phyloP scores from a whole-genome alignment of 2,797 vertebrate genomes.

The Tympanoctomys barrerae region DNA sequence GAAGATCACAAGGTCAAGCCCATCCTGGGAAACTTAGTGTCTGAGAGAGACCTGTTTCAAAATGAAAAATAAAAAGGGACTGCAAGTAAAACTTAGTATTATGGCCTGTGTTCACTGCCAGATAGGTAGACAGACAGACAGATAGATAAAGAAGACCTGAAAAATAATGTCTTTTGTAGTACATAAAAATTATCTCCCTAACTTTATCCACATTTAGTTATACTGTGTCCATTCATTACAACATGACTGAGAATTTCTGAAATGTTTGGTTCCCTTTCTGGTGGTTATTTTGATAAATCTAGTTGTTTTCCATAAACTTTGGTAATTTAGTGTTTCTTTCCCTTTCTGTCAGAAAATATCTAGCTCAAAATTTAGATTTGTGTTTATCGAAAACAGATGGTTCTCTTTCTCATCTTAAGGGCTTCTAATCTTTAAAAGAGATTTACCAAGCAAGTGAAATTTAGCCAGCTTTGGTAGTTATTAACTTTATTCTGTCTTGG shows the following conservation, averaged over 20 bases:
- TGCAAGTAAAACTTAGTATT: not conserved
- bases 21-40: not conserved
- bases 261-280: not conserved
- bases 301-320: slow-evolving; percentile 1
- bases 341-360: slow-evolving; percentile 30
- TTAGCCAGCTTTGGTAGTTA: not conserved
- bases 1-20: not conserved
- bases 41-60: not conserved
- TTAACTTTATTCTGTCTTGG: slow-evolving; percentile 26
- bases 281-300: slow-evolving; percentile 7
- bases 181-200: not conserved
- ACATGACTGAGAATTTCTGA: not conserved
- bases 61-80: not conserved
- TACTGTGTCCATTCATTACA: not conserved
- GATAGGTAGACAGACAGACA: not conserved
- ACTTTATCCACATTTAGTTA: not conserved
- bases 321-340: slow-evolving; percentile 15
- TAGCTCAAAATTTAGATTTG: not conserved
- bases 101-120: not conserved
- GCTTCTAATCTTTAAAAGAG: slow-evolving; percentile 5
- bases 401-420: not conserved
- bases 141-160: not conserved
- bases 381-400: not conserved
- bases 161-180: not conserved
- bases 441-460: slow-evolving; percentile 40